Evolutionary conservation across 2,113 vertebrate species (phyloP), one percentile per base, ranked within the genome.

Genomic region (Psilopsiagon aurifrons): DNA sequence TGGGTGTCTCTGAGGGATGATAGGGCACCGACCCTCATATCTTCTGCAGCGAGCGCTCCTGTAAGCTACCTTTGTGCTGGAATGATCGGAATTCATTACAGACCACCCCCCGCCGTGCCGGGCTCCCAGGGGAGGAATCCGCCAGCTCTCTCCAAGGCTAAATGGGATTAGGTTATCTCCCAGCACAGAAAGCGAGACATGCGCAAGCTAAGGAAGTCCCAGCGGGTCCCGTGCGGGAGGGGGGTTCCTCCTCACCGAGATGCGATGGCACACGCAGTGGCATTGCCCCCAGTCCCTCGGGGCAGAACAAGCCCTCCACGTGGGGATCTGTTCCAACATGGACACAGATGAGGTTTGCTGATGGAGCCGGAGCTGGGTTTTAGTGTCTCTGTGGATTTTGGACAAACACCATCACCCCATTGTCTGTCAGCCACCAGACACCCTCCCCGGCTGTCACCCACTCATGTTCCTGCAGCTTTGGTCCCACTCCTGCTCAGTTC

Each of bases 51-150:
- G 11, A 92, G 94, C 39, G 1, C 94, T 90, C 84, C 96, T 76
- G 91, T 90, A 78, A 84, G 92, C 84, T 96, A 63, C 94, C 94
- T 96, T 93, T 89, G 89, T 94, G 96, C 75, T 27, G 90, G 95
- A 94, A 96, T 74, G 90, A 95, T 78, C 27, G 90, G 96, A 96
- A 96, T 96, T 92, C 97, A 96, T 94, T 83, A 94, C 95, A 71
- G 83, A 91, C 10, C 93, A 77, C 80, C 91, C 89, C 94, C 89
- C 24, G 46, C 92, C 5, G 52, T 4, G 29, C 2, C 62, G 3
- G 35, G 80, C 52, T 95, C 97, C 88, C 94, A 14, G 47, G 91
- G 88, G 92, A 95, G 86, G 92, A 68, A 94, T 94, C 91, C 6
- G 52, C 86, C 68, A 7, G 84, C 88, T 92, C 94, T 75, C 66